Evolutionary conservation across 2,797 vertebrate genomes (phyloP).

Genomic region (Alauda arvensis): DNA sequence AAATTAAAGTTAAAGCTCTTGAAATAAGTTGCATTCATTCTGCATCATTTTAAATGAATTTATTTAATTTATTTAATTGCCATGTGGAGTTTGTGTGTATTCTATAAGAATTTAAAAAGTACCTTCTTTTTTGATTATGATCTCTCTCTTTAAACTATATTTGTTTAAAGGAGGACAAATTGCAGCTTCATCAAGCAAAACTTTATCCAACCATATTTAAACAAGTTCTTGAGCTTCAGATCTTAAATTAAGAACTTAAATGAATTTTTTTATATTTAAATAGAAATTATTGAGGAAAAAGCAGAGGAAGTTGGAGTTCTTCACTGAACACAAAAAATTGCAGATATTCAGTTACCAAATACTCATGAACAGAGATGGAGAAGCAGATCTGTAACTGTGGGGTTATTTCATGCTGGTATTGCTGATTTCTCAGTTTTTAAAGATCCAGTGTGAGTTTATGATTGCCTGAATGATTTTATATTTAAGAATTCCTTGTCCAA

Average conservation of each 20-base stretch:
- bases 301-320: not conserved
- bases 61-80: not conserved
- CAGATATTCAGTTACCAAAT: not conserved
- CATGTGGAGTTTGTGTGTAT: not conserved
- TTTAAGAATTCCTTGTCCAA: not conserved
- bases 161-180: rapidly evolving
- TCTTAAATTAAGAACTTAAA: not conserved
- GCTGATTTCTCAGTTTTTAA: not conserved
- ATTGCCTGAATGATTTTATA: not conserved
- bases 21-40: not conserved
- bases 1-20: not conserved
- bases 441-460: rapidly evolving
- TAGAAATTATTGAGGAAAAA: not conserved
- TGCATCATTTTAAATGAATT: not conserved
- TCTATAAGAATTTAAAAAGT: not conserved
- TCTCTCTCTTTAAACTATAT: not conserved
- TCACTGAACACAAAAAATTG: not conserved
- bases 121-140: not conserved
- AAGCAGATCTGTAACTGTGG: not conserved
- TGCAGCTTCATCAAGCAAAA: not conserved
- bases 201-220: not conserved
- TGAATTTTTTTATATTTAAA: not conserved
- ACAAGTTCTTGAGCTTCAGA: not conserved
- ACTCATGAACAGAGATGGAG: not conserved
- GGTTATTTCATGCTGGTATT: not conserved